These are phyloP conservation scores for Ectobius pallidus DNA, from an alignment of 2,888 invertebrate genomes.

Conservation along the genomic window DNA sequence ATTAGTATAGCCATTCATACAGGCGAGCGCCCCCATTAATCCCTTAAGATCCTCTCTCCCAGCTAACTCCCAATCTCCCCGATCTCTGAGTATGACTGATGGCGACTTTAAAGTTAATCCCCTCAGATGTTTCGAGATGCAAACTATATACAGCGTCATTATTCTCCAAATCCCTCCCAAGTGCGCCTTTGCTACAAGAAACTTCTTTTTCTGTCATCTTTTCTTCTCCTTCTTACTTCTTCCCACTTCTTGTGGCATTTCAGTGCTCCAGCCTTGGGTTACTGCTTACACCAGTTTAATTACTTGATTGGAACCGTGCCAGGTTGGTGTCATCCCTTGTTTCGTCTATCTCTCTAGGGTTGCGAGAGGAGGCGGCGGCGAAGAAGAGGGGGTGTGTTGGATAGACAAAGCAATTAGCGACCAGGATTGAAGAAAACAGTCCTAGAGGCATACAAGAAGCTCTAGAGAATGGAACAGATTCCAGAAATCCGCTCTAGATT, in stretches of 20 bases:
- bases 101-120: not conserved
- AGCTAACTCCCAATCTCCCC: too few species aligned
- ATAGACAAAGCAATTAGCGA: constrained; percentile 30
- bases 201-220: not conserved
- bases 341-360: constrained; percentile 8
- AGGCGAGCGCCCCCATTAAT: too few species aligned
- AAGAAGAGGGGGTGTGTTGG: not conserved
- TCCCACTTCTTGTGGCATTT: constrained; percentile 6
- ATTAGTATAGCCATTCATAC: too few species aligned
- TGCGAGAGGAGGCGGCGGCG: not conserved
- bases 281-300: constrained; percentile 24
- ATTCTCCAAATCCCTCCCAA: constrained; percentile 7
- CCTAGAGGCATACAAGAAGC: constrained; percentile 15
- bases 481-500: not conserved
- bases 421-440: constrained; percentile 8
- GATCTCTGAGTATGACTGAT: constrained; percentile 6
- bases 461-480: constrained; percentile 12
- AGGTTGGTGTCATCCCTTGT: constrained; percentile 28
- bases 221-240: too few species aligned
- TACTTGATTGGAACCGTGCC: constrained; percentile 28
- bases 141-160: not conserved
- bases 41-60: too few species aligned
- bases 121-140: not conserved
- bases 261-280: not conserved
- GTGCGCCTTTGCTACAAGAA: not conserved